Evolutionary conservation across 2,113 vertebrate species (phyloP).

Genomic region (Benitochromis conjunctus): DNA sequence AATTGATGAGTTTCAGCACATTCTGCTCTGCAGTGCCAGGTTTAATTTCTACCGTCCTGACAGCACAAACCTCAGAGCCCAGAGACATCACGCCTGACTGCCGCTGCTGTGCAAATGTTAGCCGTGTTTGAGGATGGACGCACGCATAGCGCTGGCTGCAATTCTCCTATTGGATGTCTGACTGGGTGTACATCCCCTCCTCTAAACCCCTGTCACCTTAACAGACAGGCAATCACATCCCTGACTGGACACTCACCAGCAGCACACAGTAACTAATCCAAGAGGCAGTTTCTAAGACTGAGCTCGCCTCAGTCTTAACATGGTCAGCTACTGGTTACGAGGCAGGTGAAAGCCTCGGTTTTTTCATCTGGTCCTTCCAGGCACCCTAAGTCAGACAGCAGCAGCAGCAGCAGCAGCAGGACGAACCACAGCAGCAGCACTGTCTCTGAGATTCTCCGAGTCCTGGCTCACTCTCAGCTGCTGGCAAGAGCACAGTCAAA

Average conservation of each 20-base stretch:
- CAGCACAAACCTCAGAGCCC: constrained; percentile 69
- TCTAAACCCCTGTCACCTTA: constrained; percentile 58
- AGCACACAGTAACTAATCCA: constrained; percentile 45
- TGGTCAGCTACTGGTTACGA: constrained; percentile 39
- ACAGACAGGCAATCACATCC: constrained; percentile 53
- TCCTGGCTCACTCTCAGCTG: constrained; percentile 65
- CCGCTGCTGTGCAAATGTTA: constrained; percentile 77
- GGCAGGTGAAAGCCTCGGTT: constrained; percentile 23
- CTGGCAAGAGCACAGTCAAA: constrained; percentile 75
- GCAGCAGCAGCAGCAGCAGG: constrained; percentile 19
- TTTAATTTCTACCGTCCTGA: constrained; percentile 75
- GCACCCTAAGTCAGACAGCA: constrained; percentile 12
- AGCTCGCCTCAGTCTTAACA: background rate
- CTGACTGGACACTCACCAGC: constrained; percentile 23
- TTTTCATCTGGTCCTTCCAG: background rate
- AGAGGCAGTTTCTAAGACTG: constrained; percentile 2
- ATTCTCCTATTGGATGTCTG: constrained; percentile 35
- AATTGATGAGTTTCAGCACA: constrained; percentile 76
- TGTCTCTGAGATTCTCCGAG: constrained; percentile 41
- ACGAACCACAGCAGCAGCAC: constrained; percentile 13
- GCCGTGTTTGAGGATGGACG: constrained; percentile 68
- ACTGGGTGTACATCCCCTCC: constrained; percentile 25
- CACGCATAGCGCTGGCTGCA: constrained; percentile 24
- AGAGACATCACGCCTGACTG: constrained; percentile 69
- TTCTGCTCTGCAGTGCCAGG: constrained; percentile 69